Evolutionary conservation across 2,888 invertebrate genomes (phyloP).

Genomic region (Alloplasta piceator): DNA sequence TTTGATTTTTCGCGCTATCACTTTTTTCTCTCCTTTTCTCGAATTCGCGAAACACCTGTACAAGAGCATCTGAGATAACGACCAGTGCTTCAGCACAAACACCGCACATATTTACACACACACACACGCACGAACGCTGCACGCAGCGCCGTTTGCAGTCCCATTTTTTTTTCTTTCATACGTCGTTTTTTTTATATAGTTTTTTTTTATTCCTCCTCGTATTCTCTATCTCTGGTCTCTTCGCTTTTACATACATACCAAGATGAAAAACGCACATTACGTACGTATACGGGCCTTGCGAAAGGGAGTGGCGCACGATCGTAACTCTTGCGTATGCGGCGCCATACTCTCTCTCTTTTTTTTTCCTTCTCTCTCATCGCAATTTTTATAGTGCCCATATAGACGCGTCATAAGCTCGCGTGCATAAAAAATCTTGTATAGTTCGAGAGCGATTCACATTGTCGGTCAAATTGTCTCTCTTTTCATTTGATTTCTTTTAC

Average conservation of each 20-base stretch:
- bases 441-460: neutral
- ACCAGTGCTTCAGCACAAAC: conserved; percentile 48
- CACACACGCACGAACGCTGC: neutral
- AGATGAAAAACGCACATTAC: conserved; percentile 12
- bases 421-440: conserved; percentile 30
- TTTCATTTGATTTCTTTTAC: neutral
- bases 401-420: conserved; percentile 29
- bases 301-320: conserved; percentile 58
- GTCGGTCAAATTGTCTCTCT: neutral
- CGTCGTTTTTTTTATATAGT: conserved; percentile 19
- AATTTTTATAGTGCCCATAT: conserved; percentile 39
- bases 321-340: conserved; percentile 50
- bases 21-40: conserved; percentile 3
- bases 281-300: conserved; percentile 43
- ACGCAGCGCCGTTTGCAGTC: neutral
- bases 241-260: conserved; percentile 37
- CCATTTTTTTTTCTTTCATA: conserved; percentile 10
- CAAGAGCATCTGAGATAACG: conserved; percentile 50
- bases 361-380: neutral
- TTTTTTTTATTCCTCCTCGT: conserved; percentile 11
- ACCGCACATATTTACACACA: neutral
- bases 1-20: neutral
- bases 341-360: neutral
- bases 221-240: neutral
- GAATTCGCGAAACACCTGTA: conserved; percentile 55